A percentile compares a stretch with the other conserved stretches of the same genome.
phyloP scores from a whole-genome alignment of 1,140 invertebrate species.

The Drosophila ogumai region DNA sequence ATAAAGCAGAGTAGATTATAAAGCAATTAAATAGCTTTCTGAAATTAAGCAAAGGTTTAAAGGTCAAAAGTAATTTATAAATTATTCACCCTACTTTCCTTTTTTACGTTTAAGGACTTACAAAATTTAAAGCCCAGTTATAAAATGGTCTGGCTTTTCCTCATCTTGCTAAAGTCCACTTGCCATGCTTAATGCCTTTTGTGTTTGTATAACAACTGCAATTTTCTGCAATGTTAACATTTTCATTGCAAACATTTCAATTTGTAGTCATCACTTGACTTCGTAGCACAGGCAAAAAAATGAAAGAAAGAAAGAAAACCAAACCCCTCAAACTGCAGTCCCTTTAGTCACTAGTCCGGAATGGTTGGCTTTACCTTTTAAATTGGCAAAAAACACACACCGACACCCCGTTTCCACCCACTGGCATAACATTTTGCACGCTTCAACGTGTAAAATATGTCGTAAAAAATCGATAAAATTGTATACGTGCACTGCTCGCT shows the following conservation, averaged over 20 bases:
- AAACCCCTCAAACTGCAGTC: background rate
- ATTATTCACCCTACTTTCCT: background rate
- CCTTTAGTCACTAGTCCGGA: slow-evolving; percentile 5
- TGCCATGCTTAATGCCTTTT: background rate
- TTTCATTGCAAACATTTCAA: slow-evolving; percentile 32
- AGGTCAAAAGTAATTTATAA: too few species aligned
- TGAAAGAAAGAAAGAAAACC: background rate
- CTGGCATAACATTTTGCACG: slow-evolving; percentile 54
- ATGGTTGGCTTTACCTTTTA: slow-evolving; percentile 40
- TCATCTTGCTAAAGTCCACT: background rate
- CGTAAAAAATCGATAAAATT: slow-evolving; percentile 76
- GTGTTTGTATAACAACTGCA: slow-evolving; percentile 34
- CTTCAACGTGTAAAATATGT: slow-evolving; percentile 63
- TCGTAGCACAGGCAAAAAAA: background rate
- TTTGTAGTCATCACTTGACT: slow-evolving; percentile 27
- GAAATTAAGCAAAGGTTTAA: too few species aligned
- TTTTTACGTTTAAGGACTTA: too few species aligned
- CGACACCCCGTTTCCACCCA: background rate
- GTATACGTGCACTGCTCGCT: slow-evolving; percentile 39
- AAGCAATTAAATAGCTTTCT: accelerated
- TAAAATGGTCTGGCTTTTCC: background rate
- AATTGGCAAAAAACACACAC: slow-evolving; percentile 47
- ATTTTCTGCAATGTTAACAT: slow-evolving; percentile 50
- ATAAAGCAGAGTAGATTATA: too few species aligned
- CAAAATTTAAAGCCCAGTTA: background rate